Percentiles rank a stretch among this genome's conserved stretches.
Conservation (phyloP, 1,140 invertebrate genomes). For the Lepidurus arcticus region DNA sequence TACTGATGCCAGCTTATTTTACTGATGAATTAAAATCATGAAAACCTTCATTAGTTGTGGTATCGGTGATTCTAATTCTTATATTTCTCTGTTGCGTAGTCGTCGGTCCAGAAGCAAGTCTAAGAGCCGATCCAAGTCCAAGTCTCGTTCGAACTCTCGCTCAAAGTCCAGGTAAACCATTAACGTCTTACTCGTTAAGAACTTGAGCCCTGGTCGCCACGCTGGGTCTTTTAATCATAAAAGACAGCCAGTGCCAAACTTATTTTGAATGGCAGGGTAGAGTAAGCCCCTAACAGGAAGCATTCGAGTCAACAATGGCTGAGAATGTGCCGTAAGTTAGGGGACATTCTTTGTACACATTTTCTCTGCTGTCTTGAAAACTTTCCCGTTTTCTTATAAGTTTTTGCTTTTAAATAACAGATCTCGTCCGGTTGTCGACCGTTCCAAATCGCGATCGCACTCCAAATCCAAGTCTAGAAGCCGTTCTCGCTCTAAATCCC, state of each 20-base stretch:
- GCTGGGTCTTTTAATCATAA: constrained; percentile 17
- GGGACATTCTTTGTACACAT: neutral
- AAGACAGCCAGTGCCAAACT: constrained; percentile 32
- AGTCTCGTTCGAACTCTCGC: constrained; percentile 57
- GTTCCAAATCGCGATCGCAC: constrained; percentile 45
- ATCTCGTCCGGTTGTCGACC: constrained; percentile 2
- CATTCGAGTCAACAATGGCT: constrained; percentile 25
- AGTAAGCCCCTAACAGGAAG: constrained; percentile 30
- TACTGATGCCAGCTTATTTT: constrained; percentile 24
- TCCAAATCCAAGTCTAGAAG: constrained; percentile 52
- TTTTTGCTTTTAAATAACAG: neutral
- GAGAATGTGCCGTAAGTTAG: constrained; percentile 31
- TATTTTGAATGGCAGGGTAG: constrained; percentile 27
- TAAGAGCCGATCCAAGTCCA: constrained; percentile 53
- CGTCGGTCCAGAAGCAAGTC: constrained; percentile 62
- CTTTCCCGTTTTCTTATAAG: neutral
- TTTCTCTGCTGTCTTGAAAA: neutral
- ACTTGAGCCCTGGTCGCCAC: constrained; percentile 30
- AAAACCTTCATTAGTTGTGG: neutral
- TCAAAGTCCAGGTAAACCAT: constrained; percentile 50
- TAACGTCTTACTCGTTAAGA: neutral
- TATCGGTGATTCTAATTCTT: constrained; percentile 12
- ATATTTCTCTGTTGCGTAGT: neutral
- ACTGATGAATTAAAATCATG: neutral
- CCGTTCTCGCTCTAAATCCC: constrained; percentile 50